Base-by-base conservation (phyloP, 2,888 invertebrate genomes). In the Drosophila robusta region DNA sequence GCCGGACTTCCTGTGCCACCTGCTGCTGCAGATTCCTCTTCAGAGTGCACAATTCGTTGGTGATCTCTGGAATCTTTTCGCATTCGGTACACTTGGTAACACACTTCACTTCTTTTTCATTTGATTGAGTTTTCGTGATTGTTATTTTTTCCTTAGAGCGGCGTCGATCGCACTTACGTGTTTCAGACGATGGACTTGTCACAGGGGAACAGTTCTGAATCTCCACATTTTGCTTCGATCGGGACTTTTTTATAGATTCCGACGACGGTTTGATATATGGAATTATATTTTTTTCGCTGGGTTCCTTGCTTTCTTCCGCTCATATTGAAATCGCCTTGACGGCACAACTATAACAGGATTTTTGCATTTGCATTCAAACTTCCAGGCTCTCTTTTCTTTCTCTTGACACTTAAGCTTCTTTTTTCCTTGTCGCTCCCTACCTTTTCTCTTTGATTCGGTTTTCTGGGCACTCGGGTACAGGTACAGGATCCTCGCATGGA, bases 301-400 rank as follows among this genome's bases (percentile, higher is more conserved):
- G 8, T 34, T 6, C 5, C 3, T 9, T 29, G 3, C 0, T 29
- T 1, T 6, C 34, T 12, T 11, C 32, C 6, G 0, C n/a, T 47
- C 12, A 22, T 7, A 1, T 5, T 16, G 22, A 2, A 24, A 1
- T 3, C 32, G 12, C 0, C 9, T 39, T 1, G 72, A 41, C 3
- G 38, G 72, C 18, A 73, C 74, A 3, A 74, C 68, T 1, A 73
- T 26, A 8, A 58, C 9, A 1, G 74, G 74, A 4, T 26, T 14
- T 9, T 45, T 42, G 11, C 18, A 52, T 5, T 44, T 64, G 38
- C 32, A 57, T 5, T n/a, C 29, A 3, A 0, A 1, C 22, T 54
- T 54, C 0, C 8, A 16, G 1, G 1, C n/a, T 4, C 11, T 5
- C 0, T 32, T 16, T 11, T 11, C 4, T 22, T 11, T 7, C 12